Evolutionary conservation across 2,113 vertebrate species (phyloP).

Genomic region (Sceloporus undulatus): DNA sequence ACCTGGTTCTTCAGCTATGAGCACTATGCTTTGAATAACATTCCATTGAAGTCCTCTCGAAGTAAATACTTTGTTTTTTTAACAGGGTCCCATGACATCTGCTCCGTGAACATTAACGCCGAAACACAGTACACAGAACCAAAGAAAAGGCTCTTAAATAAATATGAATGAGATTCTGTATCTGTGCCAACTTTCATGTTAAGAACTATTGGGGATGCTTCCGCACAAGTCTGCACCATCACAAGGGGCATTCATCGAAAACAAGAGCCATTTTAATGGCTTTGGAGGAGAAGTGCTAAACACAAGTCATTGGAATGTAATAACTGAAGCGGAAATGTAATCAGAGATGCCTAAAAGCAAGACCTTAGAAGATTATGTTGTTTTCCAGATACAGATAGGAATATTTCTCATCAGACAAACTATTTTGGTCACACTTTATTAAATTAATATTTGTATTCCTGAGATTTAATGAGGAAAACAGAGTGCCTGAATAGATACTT

Average conservation of each 20-base stretch:
- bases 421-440: slow-evolving; percentile 15
- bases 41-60: slow-evolving; percentile 52
- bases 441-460: not conserved
- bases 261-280: slow-evolving; percentile 37
- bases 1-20: slow-evolving; percentile 44
- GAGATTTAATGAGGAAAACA: not conserved
- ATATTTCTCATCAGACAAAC: not conserved
- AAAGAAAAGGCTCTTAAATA: slow-evolving; percentile 33
- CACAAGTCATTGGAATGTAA: not conserved
- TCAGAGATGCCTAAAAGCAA: slow-evolving; percentile 21
- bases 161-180: slow-evolving; percentile 36
- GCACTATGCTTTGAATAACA: slow-evolving; percentile 20
- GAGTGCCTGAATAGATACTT: not conserved
- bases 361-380: slow-evolving; percentile 11
- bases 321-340: slow-evolving; percentile 23
- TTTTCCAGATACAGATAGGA: not conserved
- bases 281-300: slow-evolving; percentile 4
- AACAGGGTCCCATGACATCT: slow-evolving; percentile 42
- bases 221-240: slow-evolving; percentile 5
- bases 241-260: slow-evolving; percentile 33
- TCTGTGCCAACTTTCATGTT: slow-evolving; percentile 7
- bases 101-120: slow-evolving; percentile 17
- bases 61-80: slow-evolving; percentile 46
- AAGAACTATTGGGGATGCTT: slow-evolving; percentile 27
- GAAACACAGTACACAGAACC: not conserved